Evolutionary conservation across 2,888 invertebrate species (phyloP).

Genomic region (Mythimna pallens): DNA sequence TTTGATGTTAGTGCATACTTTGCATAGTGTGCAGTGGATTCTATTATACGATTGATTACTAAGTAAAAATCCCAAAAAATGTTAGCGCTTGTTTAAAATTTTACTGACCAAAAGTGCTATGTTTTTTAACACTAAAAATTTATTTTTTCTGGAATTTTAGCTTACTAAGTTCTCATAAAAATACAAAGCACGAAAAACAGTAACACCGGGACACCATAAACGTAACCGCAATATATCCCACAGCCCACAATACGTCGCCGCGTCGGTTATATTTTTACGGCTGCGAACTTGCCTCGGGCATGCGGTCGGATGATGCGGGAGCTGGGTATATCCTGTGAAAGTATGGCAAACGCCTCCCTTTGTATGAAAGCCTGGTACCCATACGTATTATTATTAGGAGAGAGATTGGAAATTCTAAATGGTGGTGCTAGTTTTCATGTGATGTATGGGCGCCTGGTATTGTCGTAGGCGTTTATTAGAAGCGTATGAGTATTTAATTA

Average conservation of each 20-base stretch:
- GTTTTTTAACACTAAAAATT: neutral
- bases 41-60: neutral
- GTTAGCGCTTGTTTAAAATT: neutral
- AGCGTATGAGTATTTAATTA: neutral
- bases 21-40: neutral
- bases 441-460: conserved; percentile 54
- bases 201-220: conserved; percentile 54
- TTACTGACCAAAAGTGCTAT: neutral
- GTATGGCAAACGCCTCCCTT: conserved; percentile 48
- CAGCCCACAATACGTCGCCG: conserved; percentile 55
- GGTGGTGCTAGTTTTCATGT: conserved; percentile 16
- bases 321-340: conserved; percentile 42
- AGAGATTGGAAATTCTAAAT: conserved; percentile 41
- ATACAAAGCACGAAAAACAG: conserved; percentile 45
- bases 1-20: no score
- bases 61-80: neutral
- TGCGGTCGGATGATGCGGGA: conserved; percentile 64
- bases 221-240: conserved; percentile 63
- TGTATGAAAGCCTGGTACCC: conserved; percentile 61
- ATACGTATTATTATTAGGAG: conserved; percentile 63
- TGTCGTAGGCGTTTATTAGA: conserved; percentile 31
- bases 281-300: conserved; percentile 59
- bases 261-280: conserved; percentile 64
- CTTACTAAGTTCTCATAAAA: conserved; percentile 42
- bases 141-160: neutral